Base-by-base conservation (phyloP, 2,888 invertebrate species). In the Metacarcinus magister region DNA sequence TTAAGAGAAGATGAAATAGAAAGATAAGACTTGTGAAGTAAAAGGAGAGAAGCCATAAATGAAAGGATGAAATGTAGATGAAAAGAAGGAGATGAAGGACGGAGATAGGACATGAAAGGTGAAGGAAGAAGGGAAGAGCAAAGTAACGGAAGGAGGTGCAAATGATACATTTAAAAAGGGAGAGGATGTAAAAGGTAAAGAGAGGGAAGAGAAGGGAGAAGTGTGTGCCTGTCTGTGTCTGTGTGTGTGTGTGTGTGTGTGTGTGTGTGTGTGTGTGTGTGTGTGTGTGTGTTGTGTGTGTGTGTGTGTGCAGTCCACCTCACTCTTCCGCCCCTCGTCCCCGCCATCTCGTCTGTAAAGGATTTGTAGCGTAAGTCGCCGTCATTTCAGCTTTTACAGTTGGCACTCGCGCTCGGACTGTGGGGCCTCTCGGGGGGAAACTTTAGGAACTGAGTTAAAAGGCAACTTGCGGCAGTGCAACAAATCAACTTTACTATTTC, bases 341-440 rank as follows among this genome's bases (percentile, higher is more conserved):
- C 67, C 7, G 67, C 67, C 67, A 82, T 8, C 82, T 82, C 82
- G 32, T 82, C 82, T 82, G 10, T 82, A 82, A 82, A 82, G 82
- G 82, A 32, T 82, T 82, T 82, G 82, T 32, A 7, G 10, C 5
- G 82, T 82, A 82, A 82, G 82, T 32, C 32, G 10, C 32, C 82
- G 82, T 82, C 82, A 82, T 82, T 82, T 82, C 32, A 82, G 82
- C 32, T 82, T 82, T 82, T 82, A 82, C 82, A 82, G 82, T 82
- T 28, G 82, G 32, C 28, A 82, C 82, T 32, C 10, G 28, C 32
- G 82, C 82, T 82, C 19, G 67, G 67, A 10, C 67, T 67, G 67
- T 19, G 67, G 67, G 32, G 28, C 28, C 82, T 82, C 82, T 82
- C 82, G 13, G 82, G 82, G 82, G 82, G 32, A 82, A 82, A 28